Base-by-base conservation (phyloP, 2,797 vertebrate genomes). In the Catostomus latipinnis region DNA sequence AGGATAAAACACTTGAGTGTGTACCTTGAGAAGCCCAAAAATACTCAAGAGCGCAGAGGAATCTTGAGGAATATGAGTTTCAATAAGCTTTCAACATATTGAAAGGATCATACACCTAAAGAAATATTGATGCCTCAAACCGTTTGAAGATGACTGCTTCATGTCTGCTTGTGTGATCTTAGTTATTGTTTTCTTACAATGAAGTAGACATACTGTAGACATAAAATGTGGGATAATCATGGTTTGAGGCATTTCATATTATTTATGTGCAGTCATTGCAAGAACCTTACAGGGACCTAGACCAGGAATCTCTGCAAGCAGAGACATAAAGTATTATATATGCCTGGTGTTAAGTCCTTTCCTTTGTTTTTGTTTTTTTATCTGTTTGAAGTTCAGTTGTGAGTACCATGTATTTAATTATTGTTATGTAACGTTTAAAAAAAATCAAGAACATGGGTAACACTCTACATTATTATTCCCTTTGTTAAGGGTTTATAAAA, bases 321-420 rank as follows among this genome's bases (percentile, higher is more conserved):
- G 48, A 70, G 56, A 54, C 5, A 46, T 7, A 45, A n/a, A 54
- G 0, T 74, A 43, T 50, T 1, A n/a, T 34, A 34, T 34, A 22
- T 57, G 16, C 1, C 10, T 52, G n/a, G 7, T 12, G 46, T 74
- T 22, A n/a, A 18, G 18, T 61, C 11, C 14, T 45, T 45, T 71
- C 46, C 1, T 2, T 46, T 1, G 2, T 34, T 34, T 34, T 34
- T 34, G 2, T 34, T 34, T 34, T 76, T 50, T 66, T 0, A 10
- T 68, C 4, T 54, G 60, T 65, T 75, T 74, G 57, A 71, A 75
- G 57, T 53, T 63, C 18, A 71, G 14, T 63, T 71, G 43, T 57
- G 3, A 48, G 10, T 58, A n/a, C 4, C n/a, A 14, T 52, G 12
- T 54, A 58, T 68, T n/a, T 60, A 9, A n/a, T 18, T 58, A 49